A percentile compares a stretch with the other conserved stretches of the same genome.
Conservation (phyloP, 1,140 invertebrate species). For the Halyomorpha halys region DNA sequence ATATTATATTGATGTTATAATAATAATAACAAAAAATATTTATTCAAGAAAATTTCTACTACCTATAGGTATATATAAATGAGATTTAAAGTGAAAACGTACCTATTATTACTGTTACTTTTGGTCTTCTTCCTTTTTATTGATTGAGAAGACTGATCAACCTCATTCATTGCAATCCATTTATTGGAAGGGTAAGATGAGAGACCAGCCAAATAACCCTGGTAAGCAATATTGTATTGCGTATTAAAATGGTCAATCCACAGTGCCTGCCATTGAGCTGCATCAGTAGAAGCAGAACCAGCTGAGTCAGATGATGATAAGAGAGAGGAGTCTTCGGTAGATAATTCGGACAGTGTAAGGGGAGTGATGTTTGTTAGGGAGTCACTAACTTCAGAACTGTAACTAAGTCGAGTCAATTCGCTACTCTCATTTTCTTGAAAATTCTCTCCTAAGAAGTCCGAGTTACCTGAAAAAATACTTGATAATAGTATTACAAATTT, state of each 20-base stretch:
- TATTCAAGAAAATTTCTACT: too few species aligned
- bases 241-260: slow-evolving; percentile 23
- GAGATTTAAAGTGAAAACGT: too few species aligned
- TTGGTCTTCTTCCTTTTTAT: too few species aligned
- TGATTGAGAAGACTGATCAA: too few species aligned
- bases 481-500: too few species aligned
- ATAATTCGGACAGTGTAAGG: slow-evolving; percentile 45
- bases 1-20: too few species aligned
- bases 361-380: slow-evolving; percentile 67
- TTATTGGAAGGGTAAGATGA: too few species aligned
- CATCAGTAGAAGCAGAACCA: slow-evolving; percentile 17
- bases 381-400: slow-evolving; percentile 52
- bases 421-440: slow-evolving; percentile 48
- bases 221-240: slow-evolving; percentile 19
- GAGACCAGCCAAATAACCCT: neutral
- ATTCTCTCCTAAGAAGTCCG: slow-evolving; percentile 30
- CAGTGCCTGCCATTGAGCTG: slow-evolving; percentile 23
- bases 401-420: slow-evolving; percentile 37
- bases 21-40: too few species aligned
- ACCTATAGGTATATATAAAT: too few species aligned
- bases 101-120: too few species aligned
- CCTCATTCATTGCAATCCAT: too few species aligned
- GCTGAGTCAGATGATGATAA: slow-evolving; percentile 29
- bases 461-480: neutral
- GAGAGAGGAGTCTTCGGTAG: slow-evolving; percentile 28